Percentiles rank a stretch among this genome's conserved stretches.
These are phyloP conservation scores for Morelia viridis DNA, from an alignment of 2,797 vertebrate species.

Conservation along the genomic window DNA sequence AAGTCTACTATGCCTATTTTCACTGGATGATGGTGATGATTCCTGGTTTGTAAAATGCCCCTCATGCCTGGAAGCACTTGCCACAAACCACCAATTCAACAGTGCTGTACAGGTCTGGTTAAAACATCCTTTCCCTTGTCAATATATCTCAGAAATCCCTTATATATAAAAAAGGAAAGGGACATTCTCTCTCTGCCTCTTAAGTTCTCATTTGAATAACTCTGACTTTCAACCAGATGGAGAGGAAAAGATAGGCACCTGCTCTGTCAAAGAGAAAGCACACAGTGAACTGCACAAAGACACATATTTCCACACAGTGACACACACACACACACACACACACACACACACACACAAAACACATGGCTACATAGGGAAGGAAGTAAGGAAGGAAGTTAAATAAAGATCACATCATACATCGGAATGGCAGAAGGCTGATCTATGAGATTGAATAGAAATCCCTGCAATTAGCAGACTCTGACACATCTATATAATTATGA, in stretches of 20 bases:
- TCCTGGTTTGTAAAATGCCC: background rate
- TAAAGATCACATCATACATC: background rate
- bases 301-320: conserved; percentile 12
- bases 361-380: background rate
- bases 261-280: conserved; percentile 28
- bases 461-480: background rate
- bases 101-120: background rate
- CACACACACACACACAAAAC: background rate
- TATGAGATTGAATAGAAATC: background rate
- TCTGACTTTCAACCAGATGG: conserved; percentile 32
- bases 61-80: background rate
- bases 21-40: background rate
- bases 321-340: too few relatives aligned
- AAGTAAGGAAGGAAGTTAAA: background rate
- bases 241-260: conserved; percentile 40
- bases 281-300: conserved; percentile 37
- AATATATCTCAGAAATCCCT: background rate
- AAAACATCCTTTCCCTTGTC: background rate
- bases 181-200: background rate
- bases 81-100: background rate
- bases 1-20: background rate
- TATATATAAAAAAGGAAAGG: background rate
- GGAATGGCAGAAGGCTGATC: background rate
- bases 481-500: background rate
- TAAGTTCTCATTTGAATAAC: conserved; percentile 28